These are phyloP conservation scores for Myotis yumanensis DNA, from an alignment of 2,113 vertebrate species.

Conservation along the genomic window DNA sequence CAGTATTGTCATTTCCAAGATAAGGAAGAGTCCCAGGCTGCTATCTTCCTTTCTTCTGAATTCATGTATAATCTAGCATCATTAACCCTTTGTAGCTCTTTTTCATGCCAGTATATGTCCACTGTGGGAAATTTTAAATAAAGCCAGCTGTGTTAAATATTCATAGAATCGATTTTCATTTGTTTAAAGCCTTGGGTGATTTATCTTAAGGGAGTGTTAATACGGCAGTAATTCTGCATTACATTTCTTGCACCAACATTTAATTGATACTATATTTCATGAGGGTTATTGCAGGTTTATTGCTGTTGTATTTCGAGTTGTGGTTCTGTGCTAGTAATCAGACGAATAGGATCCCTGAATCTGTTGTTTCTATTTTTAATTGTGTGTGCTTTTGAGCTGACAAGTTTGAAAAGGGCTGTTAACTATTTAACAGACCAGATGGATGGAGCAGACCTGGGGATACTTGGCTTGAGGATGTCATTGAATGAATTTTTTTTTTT, in stretches of 20 bases:
- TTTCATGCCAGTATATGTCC: not conserved
- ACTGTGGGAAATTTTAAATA: conserved; percentile 61
- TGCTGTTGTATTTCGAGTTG: conserved; percentile 49
- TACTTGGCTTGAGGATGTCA: not conserved
- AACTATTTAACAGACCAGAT: not conserved
- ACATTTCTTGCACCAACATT: conserved; percentile 34
- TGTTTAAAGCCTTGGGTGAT: conserved; percentile 58
- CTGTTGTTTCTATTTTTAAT: conserved; percentile 57
- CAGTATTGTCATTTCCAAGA: conserved; percentile 48
- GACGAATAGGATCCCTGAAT: conserved; percentile 9
- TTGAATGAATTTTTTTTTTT: not conserved
- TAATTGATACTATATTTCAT: conserved; percentile 62
- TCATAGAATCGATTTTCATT: conserved; percentile 36
- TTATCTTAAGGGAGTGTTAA: conserved; percentile 64
- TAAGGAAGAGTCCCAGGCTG: not conserved
- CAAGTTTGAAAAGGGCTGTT: conserved; percentile 17
- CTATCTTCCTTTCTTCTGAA: not conserved
- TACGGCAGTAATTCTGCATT: conserved; percentile 33
- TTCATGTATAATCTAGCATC: not conserved
- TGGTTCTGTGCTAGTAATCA: conserved; percentile 39
- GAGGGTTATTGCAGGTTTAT: conserved; percentile 61
- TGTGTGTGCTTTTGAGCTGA: conserved; percentile 15
- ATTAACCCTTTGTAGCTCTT: conserved; percentile 55
- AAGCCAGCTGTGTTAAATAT: conserved; percentile 58
- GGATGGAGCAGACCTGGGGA: not conserved